Evolutionary conservation across 1,140 invertebrate genomes (phyloP), one percentile per base, ranked within the genome.

Genomic region (Drosophila pandora): DNA sequence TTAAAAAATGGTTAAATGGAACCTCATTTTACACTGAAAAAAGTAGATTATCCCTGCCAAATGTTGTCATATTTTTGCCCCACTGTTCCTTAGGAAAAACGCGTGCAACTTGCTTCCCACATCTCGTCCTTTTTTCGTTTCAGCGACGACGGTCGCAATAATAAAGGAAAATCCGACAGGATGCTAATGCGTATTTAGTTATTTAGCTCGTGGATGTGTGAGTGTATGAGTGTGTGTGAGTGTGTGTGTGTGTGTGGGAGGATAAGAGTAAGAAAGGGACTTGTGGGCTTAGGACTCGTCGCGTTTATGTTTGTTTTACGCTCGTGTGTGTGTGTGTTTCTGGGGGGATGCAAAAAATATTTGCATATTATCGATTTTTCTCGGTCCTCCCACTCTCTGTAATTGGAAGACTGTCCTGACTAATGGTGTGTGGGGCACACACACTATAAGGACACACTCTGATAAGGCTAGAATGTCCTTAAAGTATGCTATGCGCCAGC

Each of bases 131-230:
- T 58, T 43, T 50, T 58, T 34, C 65, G 48, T 61, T 63, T 39
- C 34, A 54, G 54, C 48, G 58, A 73, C 56, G 64, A 57, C 45
- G 37, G 71, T 70, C 65, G 76, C 83, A 82, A 87, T 88, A 88
- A 87, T 82, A 78, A 84, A 83, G 65, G 83, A 88, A 87, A 87
- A 87, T 88, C 83, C 83, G 83, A 87, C 82, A 88, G 82, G 83
- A 87, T 87, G 82, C 82, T 87, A 87, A 87, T 87, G 82, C 82
- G 82, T 87, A 87, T 87, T 87, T 87, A 88, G 82, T 87, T 87
- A 87, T 87, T 87, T 87, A 76, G 75, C 76, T 83, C 71, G 67
- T 85, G 58, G 49, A 47, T 49, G 37, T 57, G 69, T 21, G 70
- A 25, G 32, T 53, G 62, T 28, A 39, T 12, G 43, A n/a, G 47